These are phyloP conservation scores for Thera obeliscata DNA, from an alignment of 2,888 invertebrate genomes.

Conservation along the genomic window DNA sequence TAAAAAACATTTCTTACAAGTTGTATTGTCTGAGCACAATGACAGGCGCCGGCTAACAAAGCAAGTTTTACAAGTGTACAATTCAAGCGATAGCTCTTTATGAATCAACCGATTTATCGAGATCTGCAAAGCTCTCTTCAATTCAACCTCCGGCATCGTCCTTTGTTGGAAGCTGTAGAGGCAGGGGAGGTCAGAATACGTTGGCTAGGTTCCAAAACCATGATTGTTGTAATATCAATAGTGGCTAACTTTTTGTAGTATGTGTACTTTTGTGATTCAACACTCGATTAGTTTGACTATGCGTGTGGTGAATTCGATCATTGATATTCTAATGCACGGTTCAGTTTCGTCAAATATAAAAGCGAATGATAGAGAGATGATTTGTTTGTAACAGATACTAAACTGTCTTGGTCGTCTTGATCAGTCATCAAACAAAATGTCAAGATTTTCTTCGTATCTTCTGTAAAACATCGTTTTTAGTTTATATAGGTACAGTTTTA, in stretches of 20 bases:
- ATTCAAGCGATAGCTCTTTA: slow-evolving; percentile 82
- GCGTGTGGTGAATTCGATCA: slow-evolving; percentile 56
- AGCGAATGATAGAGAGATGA: background rate
- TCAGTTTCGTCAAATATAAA: background rate
- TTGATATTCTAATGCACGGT: slow-evolving; percentile 35
- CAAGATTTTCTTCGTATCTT: too few species aligned
- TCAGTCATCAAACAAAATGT: too few species aligned
- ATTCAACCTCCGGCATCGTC: slow-evolving; percentile 48
- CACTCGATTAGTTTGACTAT: slow-evolving; percentile 76
- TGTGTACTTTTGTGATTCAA: slow-evolving; percentile 73
- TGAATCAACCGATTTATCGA: slow-evolving; percentile 69
- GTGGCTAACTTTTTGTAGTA: slow-evolving; percentile 77
- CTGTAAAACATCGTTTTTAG: too few species aligned
- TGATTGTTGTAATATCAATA: slow-evolving; percentile 82
- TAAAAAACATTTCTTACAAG: slow-evolving; percentile 84
- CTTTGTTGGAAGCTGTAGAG: slow-evolving; percentile 48
- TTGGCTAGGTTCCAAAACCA: slow-evolving; percentile 78
- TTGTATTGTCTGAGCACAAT: slow-evolving; percentile 82
- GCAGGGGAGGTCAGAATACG: slow-evolving; percentile 56
- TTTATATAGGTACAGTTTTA: too few species aligned
- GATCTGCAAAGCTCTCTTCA: slow-evolving; percentile 62
- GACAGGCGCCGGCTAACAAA: slow-evolving; percentile 80
- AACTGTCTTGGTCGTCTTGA: background rate
- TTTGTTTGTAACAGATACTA: background rate
- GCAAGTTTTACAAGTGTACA: slow-evolving; percentile 81